Conservation (phyloP, 2,113 vertebrate species). For the Zapus hudsonius region DNA sequence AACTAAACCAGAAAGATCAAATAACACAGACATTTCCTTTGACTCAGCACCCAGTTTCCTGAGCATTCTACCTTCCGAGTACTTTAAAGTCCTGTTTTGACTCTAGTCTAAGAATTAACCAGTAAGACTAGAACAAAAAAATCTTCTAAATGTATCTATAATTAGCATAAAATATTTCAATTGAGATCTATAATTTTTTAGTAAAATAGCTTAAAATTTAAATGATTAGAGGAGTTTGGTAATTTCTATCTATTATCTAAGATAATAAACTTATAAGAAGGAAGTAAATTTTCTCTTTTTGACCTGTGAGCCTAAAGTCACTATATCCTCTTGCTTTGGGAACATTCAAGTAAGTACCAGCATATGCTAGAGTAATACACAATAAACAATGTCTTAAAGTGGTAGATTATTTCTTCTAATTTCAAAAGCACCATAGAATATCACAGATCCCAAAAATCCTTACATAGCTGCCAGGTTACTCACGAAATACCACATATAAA, state of each 20-base stretch:
- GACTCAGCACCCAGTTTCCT: slow-evolving; percentile 44
- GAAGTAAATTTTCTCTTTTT: neutral
- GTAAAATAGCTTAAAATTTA: slow-evolving; percentile 37
- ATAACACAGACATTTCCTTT: slow-evolving; percentile 32
- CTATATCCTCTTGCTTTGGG: neutral
- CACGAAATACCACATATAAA: neutral
- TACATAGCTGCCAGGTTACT: neutral
- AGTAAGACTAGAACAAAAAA: neutral
- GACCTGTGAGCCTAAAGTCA: neutral
- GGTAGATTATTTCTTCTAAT: neutral
- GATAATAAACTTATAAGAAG: neutral
- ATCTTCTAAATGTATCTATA: neutral
- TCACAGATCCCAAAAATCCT: neutral
- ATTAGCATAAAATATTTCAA: slow-evolving; percentile 4
- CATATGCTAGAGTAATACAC: neutral
- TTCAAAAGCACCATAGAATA: neutral
- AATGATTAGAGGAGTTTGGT: neutral
- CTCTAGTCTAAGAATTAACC: neutral
- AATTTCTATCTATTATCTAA: neutral
- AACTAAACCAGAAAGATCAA: slow-evolving; percentile 16
- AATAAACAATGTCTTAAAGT: neutral
- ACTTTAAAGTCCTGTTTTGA: slow-evolving; percentile 48
- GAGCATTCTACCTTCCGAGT: neutral
- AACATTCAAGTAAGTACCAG: neutral
- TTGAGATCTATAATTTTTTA: neutral